Percentiles rank a stretch among this genome's conserved stretches.
Evolutionary conservation across 2,888 invertebrate species (phyloP).

Genomic region (Nomada fabriciana): DNA sequence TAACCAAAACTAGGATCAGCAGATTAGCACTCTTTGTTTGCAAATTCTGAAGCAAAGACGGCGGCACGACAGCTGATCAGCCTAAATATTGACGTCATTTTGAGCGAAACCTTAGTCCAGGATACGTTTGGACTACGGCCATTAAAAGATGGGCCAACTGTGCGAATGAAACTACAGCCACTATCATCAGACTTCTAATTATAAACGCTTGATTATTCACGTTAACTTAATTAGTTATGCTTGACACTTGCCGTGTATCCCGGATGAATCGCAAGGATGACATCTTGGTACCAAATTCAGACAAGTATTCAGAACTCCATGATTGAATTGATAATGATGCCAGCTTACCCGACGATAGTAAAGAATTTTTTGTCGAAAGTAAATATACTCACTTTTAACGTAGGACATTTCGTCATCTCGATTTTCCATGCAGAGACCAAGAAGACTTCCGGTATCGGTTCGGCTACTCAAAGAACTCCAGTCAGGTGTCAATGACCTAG

Average conservation of each 20-base stretch:
- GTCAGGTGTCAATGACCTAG: constrained; percentile 91
- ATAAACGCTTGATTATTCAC: constrained; percentile 53
- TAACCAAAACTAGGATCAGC: neutral
- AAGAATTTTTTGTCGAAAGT: neutral
- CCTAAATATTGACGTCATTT: constrained; percentile 55
- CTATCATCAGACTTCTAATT: constrained; percentile 59
- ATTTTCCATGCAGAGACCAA: constrained; percentile 71
- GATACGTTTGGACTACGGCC: constrained; percentile 58
- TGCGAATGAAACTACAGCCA: constrained; percentile 41
- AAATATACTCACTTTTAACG: constrained; percentile 85
- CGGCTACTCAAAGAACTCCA: constrained; percentile 85
- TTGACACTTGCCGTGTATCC: constrained; percentile 6
- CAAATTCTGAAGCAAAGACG: neutral
- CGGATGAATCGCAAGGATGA: neutral
- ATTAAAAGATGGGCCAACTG: constrained; percentile 61
- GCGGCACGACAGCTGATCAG: constrained; percentile 17
- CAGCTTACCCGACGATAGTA: no score
- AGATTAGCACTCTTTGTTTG: neutral
- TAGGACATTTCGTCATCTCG: constrained; percentile 86
- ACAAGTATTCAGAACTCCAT: neutral
- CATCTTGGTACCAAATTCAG: neutral
- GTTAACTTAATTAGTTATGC: constrained; percentile 31
- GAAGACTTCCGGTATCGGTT: constrained; percentile 53
- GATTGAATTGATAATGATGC: neutral
- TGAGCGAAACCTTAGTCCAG: constrained; percentile 26